A percentile compares a stretch with the other conserved stretches of the same genome.
Conservation (phyloP, 2,797 vertebrate genomes). For the Diglossa cyanea region DNA sequence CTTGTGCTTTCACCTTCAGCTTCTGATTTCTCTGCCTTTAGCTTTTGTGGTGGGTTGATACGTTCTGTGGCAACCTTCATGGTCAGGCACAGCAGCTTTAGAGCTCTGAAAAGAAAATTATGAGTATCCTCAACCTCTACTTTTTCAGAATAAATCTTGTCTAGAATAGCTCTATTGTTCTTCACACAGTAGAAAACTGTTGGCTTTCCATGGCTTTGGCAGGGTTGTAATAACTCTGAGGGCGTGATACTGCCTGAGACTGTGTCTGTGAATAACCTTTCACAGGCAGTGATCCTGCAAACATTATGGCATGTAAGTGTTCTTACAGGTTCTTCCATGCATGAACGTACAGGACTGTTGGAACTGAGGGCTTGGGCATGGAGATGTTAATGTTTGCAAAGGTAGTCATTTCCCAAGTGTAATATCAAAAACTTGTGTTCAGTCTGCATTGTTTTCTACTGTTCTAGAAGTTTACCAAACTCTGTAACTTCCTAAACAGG, state of each 20-base stretch:
- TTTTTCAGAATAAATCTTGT: slow-evolving; percentile 36
- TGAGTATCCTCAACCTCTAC: slow-evolving; percentile 19
- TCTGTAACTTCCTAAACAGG: background rate
- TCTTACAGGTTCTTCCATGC: background rate
- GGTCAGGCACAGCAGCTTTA: background rate
- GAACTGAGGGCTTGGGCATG: background rate
- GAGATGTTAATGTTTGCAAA: background rate
- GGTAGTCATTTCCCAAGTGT: background rate
- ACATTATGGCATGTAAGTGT: background rate
- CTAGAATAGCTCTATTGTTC: slow-evolving; percentile 53
- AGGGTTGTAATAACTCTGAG: slow-evolving; percentile 10
- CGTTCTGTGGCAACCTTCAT: background rate
- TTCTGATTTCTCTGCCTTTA: background rate
- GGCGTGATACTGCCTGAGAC: background rate
- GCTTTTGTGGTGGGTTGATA: background rate
- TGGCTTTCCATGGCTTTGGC: slow-evolving; percentile 43
- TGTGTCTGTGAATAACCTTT: slow-evolving; percentile 35
- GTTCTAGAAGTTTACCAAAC: background rate
- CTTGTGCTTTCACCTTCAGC: background rate
- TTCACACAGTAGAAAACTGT: slow-evolving; percentile 33
- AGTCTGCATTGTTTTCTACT: background rate
- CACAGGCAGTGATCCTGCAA: slow-evolving; percentile 30
- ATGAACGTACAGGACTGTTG: background rate
- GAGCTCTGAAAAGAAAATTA: slow-evolving; percentile 42
- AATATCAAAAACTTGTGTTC: background rate